Conservation (phyloP, 2,888 invertebrate genomes). For the Xestia rhomboidea region DNA sequence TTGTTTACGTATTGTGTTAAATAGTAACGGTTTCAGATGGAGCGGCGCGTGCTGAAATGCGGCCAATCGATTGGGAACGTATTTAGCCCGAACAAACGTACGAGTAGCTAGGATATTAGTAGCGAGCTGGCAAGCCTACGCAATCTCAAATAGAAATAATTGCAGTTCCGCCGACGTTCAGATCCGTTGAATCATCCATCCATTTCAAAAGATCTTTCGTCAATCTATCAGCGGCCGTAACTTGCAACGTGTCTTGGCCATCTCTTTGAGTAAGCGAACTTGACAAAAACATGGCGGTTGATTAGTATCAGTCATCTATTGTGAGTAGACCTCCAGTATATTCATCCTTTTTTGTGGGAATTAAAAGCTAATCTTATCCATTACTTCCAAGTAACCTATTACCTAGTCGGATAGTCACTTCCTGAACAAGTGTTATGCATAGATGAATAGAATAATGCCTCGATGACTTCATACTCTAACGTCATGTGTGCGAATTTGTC, state of each 20-base stretch:
- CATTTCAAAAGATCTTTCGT: constrained; percentile 79
- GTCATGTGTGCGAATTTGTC: constrained; percentile 62
- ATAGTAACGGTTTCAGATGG: constrained; percentile 82
- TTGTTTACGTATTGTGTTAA: constrained; percentile 82
- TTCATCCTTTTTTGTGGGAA: constrained; percentile 41
- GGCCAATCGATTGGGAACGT: constrained; percentile 84
- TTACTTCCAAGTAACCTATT: constrained; percentile 39
- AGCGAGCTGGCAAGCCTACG: constrained; percentile 51
- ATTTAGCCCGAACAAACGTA: constrained; percentile 82
- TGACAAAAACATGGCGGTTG: constrained; percentile 32
- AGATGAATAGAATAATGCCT: constrained; percentile 26
- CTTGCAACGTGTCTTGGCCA: constrained; percentile 30
- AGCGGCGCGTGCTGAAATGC: constrained; percentile 87
- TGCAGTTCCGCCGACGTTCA: constrained; percentile 64
- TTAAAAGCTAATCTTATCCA: constrained; percentile 38
- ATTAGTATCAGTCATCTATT: constrained; percentile 20
- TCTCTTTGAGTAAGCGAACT: constrained; percentile 9
- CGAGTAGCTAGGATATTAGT: constrained; percentile 55
- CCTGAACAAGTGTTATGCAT: constrained; percentile 42
- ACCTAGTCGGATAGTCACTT: constrained; percentile 43
- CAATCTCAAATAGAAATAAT: constrained; percentile 75
- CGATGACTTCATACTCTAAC: constrained; percentile 62
- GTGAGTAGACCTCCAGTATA: constrained; percentile 1
- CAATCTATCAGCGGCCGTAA: constrained; percentile 71
- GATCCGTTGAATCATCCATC: constrained; percentile 77